Conservation (phyloP, 2,888 invertebrate genomes). For the Cheilosia urbana region DNA sequence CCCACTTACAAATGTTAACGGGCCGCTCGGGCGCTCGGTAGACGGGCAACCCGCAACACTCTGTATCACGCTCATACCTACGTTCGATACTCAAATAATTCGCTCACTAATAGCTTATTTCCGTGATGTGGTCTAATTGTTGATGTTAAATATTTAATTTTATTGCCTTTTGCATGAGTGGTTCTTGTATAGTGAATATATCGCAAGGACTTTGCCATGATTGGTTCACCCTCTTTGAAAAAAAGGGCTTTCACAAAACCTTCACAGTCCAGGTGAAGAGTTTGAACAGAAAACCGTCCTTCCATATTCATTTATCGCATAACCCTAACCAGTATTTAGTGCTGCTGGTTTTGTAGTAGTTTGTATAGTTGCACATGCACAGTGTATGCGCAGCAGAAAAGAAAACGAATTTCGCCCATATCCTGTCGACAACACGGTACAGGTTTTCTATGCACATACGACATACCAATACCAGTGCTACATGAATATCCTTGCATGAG, state of each 20-base stretch:
- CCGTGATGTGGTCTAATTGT: slow-evolving; percentile 73
- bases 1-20: slow-evolving; percentile 38
- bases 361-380: neutral
- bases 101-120: slow-evolving; percentile 73
- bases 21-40: neutral
- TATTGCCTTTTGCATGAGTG: slow-evolving; percentile 68
- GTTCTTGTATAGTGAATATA: slow-evolving; percentile 23
- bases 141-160: slow-evolving; percentile 73
- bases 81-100: slow-evolving; percentile 51
- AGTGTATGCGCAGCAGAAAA: neutral
- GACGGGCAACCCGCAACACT: neutral
- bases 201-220: slow-evolving; percentile 19
- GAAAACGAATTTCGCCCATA: slow-evolving; percentile 19
- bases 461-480: slow-evolving; percentile 22
- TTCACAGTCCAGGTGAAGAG: slow-evolving; percentile 46
- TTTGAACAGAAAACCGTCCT: slow-evolving; percentile 57
- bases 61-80: neutral
- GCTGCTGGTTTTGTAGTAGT: neutral
- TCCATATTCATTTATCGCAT: slow-evolving; percentile 49
- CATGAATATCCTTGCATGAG: slow-evolving; percentile 66
- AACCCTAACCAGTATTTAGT: slow-evolving; percentile 31
- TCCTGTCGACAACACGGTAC: neutral
- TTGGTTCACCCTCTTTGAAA: neutral
- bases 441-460: slow-evolving; percentile 24
- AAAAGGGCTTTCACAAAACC: slow-evolving; percentile 3